Base-by-base conservation (phyloP, 2,888 invertebrate genomes). In the Cremastobaeus sp. region DNA sequence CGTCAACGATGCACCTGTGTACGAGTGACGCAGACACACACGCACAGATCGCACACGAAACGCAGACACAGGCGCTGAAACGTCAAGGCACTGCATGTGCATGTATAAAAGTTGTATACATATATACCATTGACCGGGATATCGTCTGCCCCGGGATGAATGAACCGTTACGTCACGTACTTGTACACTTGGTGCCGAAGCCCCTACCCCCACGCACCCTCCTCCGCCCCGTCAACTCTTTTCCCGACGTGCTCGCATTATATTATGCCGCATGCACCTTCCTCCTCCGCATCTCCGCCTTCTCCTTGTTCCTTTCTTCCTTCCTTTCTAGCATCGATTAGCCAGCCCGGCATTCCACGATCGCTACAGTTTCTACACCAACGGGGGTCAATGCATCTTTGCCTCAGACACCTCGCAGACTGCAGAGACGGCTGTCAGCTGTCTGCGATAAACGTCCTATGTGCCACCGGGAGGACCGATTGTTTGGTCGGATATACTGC, bases 121-220 rank as follows among this genome's bases (percentile, higher is more conserved):
- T 81, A 79, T 81, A 82, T 80, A 84, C 84, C 85, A 85, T 85
- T 85, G 85, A 85, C 85, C 84, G 84, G 82, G 80, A 84, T 85
- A 85, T 85, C 84, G 85, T 84, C 85, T 85, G 83, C 84, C 83
- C 81, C 81, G 82, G 84, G 85, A 86, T 86, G 85, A 86, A 86
- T 86, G 86, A 85, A 85, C 85, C 82, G 84, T 85, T 85, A 85
- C 85, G 85, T 86, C 86, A 86, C 84, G 83, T 84, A 83, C 83
- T 84, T 84, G 83, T 84, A 84, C 83, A 83, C 85, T 82, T 82
- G 77, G 81, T 78, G 43, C 37, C 35, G 17, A 77, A 35, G 21
- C 78, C 79, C 80, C 81, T 78, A 59, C 73, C 76, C 77, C 65
- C 74, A 41, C 74, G 47, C 54, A 77, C 77, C 77, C 71, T 73